Base-by-base conservation (phyloP, 2,888 invertebrate species). In the Sturmia bella region DNA sequence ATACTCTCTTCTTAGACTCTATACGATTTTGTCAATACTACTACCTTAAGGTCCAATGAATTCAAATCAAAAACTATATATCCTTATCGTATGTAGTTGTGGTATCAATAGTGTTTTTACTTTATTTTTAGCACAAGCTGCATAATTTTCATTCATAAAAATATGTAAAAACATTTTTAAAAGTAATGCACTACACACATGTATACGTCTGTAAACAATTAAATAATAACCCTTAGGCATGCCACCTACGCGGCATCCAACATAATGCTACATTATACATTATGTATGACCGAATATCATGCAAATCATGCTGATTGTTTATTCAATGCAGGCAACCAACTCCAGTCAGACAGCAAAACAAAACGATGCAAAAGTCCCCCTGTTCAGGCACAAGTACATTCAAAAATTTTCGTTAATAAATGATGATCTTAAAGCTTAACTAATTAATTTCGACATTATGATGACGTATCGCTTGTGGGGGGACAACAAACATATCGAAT, bases 391-490 rank as follows among this genome's bases (percentile, higher is more conserved):
- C 48, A 57, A 54, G 39, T 70, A 45, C 37, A 12, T 41, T 59
- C 12, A 12, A 43, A 64, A 56, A 48, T 32, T 57, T 43, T n/a
- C n/a, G n/a, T 70, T 32, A 32, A 43, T 76, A 82, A 82, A 84
- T 84, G 77, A 83, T 82, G 74, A 84, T 84, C 83, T 84, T 83
- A 78, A 78, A 72, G 73, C 83, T 80, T 82, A 77, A 82, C 77
- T 84, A 84, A 84, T 84, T 84, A 84, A 84, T 84, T 84, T 84
- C 84, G 84, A 84, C 83, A 84, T 83, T 83, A 79, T 78, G 84
- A 82, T 78, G 81, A 82, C 81, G 81, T 82, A 78, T 78, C 69
- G 78, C 81, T 78, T 82, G 81, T 82, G 64, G 78, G 81, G 77
- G 78, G 69, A 78, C n/a, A n/a, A n/a, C n/a, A n/a, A n/a, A n/a